Evolutionary conservation across 2,797 vertebrate genomes (phyloP), one percentile per base, ranked within the genome.

Genomic region (Tokudaia tokunoshimensis): DNA sequence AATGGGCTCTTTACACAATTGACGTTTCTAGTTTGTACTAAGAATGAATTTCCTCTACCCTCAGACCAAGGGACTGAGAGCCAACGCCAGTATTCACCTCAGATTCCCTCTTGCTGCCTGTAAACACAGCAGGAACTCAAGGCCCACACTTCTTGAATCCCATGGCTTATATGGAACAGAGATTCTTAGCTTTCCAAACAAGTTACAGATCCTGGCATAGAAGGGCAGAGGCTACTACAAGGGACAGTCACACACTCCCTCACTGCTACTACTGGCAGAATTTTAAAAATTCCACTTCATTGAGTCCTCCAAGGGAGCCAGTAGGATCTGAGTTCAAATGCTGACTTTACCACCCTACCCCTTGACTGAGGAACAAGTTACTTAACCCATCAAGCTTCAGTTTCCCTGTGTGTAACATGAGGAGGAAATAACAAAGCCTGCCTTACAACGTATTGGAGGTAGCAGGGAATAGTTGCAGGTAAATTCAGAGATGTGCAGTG

Each of bases 81-180:
- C 89, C 85, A 97, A 61, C 65, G 91, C 97, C 92, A 96, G 96
- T 96, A 85, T 97, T 98, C 97, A 98, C 98, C 98, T 98, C 97
- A 98, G 94, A 98, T 98, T 79, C 98, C 97, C 98, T 98, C 96
- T 98, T 0, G 1, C 96, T 96, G 96, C 93, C 96, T 97, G 94
- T 97, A 97, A 97, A 97, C 95, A 97, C 57, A 78, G 92, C 80
- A 83, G 50, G 81, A 82, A 52, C 1, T 0, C 20, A 92, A 24
- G 6, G 86, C 85, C 52, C 59, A 78, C 65, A 85, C 52, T 83
- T 96, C 93, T 95, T 61, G 74, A 97, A 72, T 90, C 84, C 20
- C 92, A 57, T 29, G 67, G 92, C 61, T 55, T 91, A 57, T 95
- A 89, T 9, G 59, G 91, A 95, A 57, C 24, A 2, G 82, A 74